phyloP scores from a whole-genome alignment of 2,797 vertebrate genomes.

The Erithacus rubecula region DNA sequence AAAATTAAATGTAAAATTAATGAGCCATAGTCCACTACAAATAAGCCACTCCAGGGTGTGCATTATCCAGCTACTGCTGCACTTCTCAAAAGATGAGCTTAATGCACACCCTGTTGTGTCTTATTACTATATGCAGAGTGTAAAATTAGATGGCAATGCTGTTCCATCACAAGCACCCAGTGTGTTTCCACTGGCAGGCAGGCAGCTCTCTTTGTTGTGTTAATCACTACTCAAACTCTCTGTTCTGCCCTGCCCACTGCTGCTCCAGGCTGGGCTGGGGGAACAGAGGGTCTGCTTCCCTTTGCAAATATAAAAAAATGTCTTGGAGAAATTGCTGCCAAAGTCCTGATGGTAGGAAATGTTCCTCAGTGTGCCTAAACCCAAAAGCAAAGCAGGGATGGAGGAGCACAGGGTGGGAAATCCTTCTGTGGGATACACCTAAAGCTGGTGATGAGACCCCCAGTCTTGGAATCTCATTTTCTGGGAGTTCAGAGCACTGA shows the following conservation, averaged over 20 bases:
- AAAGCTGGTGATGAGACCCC: background rate
- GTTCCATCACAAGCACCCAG: background rate
- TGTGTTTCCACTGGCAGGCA: conserved; percentile 20
- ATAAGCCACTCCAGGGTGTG: conserved; percentile 50
- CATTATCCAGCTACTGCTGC: conserved; percentile 44
- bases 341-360: background rate
- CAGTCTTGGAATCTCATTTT: background rate
- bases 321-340: background rate
- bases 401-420: background rate
- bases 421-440: background rate
- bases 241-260: background rate
- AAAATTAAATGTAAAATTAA: conserved; percentile 62
- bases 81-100: conserved; percentile 52
- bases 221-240: conserved; percentile 7
- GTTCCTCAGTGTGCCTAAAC: background rate
- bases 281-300: background rate
- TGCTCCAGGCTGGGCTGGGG: background rate
- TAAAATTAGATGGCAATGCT: conserved; percentile 38
- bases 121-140: conserved; percentile 59
- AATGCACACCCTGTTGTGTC: conserved; percentile 61
- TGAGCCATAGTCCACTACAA: conserved; percentile 60
- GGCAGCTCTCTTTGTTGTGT: conserved; percentile 29
- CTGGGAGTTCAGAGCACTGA: background rate
- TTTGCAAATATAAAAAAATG: background rate
- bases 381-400: background rate